A percentile compares a stretch with the other conserved stretches of the same genome.
Conservation (phyloP, 2,797 vertebrate genomes). For the Neosilurus hyrtlii region DNA sequence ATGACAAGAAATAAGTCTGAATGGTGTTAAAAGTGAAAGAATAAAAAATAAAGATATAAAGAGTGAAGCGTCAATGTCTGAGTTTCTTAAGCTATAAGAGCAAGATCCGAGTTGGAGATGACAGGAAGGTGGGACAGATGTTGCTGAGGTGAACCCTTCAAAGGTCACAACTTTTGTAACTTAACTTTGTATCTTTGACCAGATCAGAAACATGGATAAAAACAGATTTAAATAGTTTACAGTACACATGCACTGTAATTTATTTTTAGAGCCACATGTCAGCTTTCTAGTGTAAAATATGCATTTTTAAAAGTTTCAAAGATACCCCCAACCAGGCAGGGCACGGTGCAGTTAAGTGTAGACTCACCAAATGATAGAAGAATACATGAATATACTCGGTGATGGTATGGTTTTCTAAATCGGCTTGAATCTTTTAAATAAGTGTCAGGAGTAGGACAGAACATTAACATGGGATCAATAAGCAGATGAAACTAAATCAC, state of each 20-base stretch:
- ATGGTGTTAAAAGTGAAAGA: not conserved
- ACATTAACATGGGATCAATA: not conserved
- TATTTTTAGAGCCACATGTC: not conserved
- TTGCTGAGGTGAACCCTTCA: not conserved
- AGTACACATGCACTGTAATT: not conserved
- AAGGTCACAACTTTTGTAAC: not conserved
- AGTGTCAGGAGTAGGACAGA: not conserved
- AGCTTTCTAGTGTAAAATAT: not conserved
- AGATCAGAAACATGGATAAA: not conserved
- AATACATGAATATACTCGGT: not conserved
- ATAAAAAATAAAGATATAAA: slow-evolving; percentile 11
- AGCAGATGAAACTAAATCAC: not conserved
- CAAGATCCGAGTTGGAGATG: not conserved
- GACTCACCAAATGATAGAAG: not conserved
- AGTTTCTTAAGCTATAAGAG: not conserved
- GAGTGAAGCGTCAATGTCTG: not conserved
- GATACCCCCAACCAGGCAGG: not conserved
- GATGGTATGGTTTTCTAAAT: not conserved
- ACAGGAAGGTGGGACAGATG: not conserved
- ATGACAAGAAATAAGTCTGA: not conserved
- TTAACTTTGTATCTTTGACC: not conserved
- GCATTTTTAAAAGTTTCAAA: not conserved
- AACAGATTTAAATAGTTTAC: not conserved
- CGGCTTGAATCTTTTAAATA: not conserved
- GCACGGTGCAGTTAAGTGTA: not conserved